Conservation (phyloP, 1,140 invertebrate species). For the Lepidurus apus region DNA sequence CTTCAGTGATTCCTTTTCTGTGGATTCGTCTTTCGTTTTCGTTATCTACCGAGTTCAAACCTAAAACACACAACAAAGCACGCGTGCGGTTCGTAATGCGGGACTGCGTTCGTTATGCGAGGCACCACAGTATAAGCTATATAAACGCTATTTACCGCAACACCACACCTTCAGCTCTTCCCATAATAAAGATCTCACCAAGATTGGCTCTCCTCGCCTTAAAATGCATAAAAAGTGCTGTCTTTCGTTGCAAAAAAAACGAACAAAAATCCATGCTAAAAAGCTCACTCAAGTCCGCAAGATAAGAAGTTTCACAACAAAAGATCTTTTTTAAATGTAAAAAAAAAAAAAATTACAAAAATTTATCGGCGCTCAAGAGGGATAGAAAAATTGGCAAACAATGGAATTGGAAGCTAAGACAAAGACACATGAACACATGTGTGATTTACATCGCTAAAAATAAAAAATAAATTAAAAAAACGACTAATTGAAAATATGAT, state of each 20-base stretch:
- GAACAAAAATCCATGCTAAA: background rate
- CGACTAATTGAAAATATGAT: slow-evolving; percentile 2
- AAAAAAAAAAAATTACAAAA: background rate
- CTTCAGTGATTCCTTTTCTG: no score
- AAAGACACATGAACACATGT: background rate
- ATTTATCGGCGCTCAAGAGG: background rate
- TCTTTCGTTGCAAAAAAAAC: background rate
- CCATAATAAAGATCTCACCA: background rate
- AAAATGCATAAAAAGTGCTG: background rate
- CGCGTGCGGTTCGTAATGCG: no score
- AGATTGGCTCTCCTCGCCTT: slow-evolving; percentile 7
- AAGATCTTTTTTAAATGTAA: no score
- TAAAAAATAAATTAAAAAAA: background rate
- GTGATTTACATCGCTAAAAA: background rate
- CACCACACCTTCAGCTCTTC: background rate
- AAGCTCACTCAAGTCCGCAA: background rate
- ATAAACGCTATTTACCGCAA: background rate
- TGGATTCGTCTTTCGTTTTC: no score
- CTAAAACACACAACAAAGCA: no score
- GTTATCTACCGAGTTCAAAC: no score
- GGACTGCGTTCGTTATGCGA: no score
- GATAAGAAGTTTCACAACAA: background rate
- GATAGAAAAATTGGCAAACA: background rate
- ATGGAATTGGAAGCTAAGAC: background rate
- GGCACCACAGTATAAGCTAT: background rate